phyloP scores from a whole-genome alignment of 2,888 invertebrate species.

The Cybosia mesomella region DNA sequence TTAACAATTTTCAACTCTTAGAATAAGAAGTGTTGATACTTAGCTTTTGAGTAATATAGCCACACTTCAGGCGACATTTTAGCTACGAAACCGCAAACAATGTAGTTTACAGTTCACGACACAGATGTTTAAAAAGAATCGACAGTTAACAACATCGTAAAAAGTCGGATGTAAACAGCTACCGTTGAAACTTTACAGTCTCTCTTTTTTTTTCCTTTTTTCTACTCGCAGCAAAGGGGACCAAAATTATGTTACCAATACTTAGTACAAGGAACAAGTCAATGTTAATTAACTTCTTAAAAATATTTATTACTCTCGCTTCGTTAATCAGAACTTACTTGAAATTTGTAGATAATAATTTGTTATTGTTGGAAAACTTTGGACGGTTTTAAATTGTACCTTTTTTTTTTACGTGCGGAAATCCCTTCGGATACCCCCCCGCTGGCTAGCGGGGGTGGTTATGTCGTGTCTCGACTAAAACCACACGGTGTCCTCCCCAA shows the following conservation, averaged over 20 bases:
- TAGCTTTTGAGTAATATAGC: constrained; percentile 34
- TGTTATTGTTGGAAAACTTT: too few species aligned
- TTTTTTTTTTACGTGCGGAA: too few species aligned
- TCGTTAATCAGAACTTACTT: neutral
- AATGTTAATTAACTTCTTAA: neutral
- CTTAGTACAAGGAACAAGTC: neutral
- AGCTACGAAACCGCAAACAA: constrained; percentile 74
- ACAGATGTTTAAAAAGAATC: constrained; percentile 86
- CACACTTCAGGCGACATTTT: constrained; percentile 65
- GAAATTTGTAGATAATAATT: neutral
- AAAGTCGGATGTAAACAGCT: constrained; percentile 80
- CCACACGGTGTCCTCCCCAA: too few species aligned
- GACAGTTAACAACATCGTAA: constrained; percentile 85
- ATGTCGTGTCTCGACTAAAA: too few species aligned
- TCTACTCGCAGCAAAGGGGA: constrained; percentile 42
- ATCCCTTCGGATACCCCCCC: too few species aligned
- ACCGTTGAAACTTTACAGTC: constrained; percentile 83
- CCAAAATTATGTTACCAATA: constrained; percentile 18
- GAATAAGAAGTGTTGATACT: constrained; percentile 38
- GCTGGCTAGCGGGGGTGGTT: too few species aligned
- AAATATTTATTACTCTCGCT: neutral
- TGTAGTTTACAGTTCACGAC: constrained; percentile 81
- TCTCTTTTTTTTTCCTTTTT: constrained; percentile 67
- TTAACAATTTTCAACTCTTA: constrained; percentile 13
- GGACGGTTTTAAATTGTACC: too few species aligned